A percentile compares a stretch with the other conserved stretches of the same genome.
phyloP scores from a whole-genome alignment of 2,797 vertebrate genomes.

The Epinephelus awoara region DNA sequence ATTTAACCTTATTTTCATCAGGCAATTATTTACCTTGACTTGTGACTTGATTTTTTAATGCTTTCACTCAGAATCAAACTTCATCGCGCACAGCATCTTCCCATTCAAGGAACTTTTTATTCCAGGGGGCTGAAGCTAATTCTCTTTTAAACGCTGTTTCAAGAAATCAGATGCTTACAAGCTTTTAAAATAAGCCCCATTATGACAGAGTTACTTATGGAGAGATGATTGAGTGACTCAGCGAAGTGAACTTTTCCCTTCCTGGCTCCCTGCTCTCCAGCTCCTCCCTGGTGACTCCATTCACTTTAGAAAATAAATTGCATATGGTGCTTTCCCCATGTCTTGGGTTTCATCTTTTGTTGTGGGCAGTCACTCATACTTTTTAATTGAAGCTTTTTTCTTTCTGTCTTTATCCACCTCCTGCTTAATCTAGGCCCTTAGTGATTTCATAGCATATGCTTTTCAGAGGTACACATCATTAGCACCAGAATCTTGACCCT shows the following conservation, averaged over 20 bases:
- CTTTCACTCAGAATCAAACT: not conserved
- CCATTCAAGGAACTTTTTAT: conserved; percentile 13
- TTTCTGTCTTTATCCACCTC: conserved; percentile 58
- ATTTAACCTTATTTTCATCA: not conserved
- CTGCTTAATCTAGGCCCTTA: conserved; percentile 54
- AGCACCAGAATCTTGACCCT: conserved; percentile 69
- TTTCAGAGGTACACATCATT: conserved; percentile 81
- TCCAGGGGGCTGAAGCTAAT: conserved; percentile 21
- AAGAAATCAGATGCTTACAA: conserved; percentile 78
- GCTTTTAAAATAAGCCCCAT: conserved; percentile 76
- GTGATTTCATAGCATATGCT: conserved; percentile 74
- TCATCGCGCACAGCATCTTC: conserved; percentile 14
- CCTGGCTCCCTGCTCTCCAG: conserved; percentile 54
- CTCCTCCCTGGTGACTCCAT: conserved; percentile 74
- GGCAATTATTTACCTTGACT: not conserved
- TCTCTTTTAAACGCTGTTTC: conserved; percentile 67
- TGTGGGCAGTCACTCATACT: conserved; percentile 78
- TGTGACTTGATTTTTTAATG: not conserved
- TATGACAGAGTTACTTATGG: conserved; percentile 78
- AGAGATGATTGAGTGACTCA: conserved; percentile 76
- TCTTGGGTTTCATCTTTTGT: conserved; percentile 82
- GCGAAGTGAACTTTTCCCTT: conserved; percentile 74
- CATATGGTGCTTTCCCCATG: conserved; percentile 77
- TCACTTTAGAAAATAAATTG: conserved; percentile 80
- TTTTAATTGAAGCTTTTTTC: conserved; percentile 78